These are phyloP conservation scores for Hypothenemus hampei DNA, from an alignment of 1,140 invertebrate genomes.

Conservation along the genomic window DNA sequence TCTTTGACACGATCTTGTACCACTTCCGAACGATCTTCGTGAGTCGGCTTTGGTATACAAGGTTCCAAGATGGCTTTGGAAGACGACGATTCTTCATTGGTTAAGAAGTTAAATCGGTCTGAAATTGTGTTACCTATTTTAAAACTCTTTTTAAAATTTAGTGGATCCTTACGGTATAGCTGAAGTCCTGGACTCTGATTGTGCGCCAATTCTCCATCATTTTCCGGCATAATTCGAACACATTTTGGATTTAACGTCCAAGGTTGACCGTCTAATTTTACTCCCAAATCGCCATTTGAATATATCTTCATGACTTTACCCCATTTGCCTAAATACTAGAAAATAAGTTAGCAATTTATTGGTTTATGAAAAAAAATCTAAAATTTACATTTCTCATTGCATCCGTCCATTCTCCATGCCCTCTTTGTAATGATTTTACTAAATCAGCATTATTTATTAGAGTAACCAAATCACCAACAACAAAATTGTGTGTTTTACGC, in stretches of 20 bases:
- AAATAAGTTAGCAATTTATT: too few species aligned
- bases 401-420: slow-evolving; percentile 90
- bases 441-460: slow-evolving; percentile 67
- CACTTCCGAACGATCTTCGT: slow-evolving; percentile 65
- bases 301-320: slow-evolving; percentile 85
- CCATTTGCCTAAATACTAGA: slow-evolving; percentile 75
- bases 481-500: slow-evolving; percentile 68
- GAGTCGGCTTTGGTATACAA: slow-evolving; percentile 69
- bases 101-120: too few species aligned
- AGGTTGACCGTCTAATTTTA: slow-evolving; percentile 65
- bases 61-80: slow-evolving; percentile 66
- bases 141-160: too few species aligned
- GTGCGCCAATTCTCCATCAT: slow-evolving; percentile 47
- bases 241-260: slow-evolving; percentile 88
- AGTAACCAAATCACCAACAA: slow-evolving; percentile 75
- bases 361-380: neutral
- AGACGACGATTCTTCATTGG: too few species aligned
- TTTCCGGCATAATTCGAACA: slow-evolving; percentile 59
- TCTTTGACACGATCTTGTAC: slow-evolving; percentile 55
- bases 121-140: too few species aligned
- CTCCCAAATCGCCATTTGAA: slow-evolving; percentile 78
- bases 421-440: slow-evolving; percentile 76
- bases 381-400: slow-evolving; percentile 70
- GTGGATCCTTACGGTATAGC: slow-evolving; percentile 44
- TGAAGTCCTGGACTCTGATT: slow-evolving; percentile 44